phyloP scores from a whole-genome alignment of 2,888 invertebrate species.

The Harpalus rufipes region DNA sequence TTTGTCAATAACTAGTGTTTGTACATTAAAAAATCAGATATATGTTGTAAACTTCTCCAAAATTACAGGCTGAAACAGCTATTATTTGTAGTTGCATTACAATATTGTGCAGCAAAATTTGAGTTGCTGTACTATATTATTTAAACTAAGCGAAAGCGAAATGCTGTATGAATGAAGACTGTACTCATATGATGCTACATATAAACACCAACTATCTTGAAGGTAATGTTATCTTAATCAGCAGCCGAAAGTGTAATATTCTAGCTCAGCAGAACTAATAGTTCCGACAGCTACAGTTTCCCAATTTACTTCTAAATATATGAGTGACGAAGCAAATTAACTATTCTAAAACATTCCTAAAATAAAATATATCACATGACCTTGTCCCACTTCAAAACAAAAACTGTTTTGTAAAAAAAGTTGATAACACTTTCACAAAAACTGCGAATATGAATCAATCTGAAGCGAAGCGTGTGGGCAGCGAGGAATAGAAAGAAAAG shows the following conservation, averaged over 20 bases:
- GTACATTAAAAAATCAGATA: too few species aligned
- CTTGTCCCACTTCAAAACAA: constrained; percentile 61
- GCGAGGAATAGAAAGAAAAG: constrained; percentile 26
- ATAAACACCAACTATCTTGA: constrained; percentile 1
- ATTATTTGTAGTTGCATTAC: too few species aligned
- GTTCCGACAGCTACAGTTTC: constrained; percentile 40
- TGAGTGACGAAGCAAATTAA: constrained; percentile 46
- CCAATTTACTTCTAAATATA: constrained; percentile 50
- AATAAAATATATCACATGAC: constrained; percentile 60
- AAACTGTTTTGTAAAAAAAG: constrained; percentile 31
- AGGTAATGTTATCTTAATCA: constrained; percentile 15
- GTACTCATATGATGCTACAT: background rate
- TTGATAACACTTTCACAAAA: constrained; percentile 62
- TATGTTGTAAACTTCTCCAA: too few species aligned
- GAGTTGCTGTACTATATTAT: too few species aligned
- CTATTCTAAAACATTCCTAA: constrained; percentile 56
- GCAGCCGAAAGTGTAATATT: background rate
- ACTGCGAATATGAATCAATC: constrained; percentile 34
- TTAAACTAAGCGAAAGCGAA: too few species aligned
- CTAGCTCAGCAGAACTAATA: constrained; percentile 24
- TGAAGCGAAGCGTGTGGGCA: constrained; percentile 36
- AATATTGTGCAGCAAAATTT: too few species aligned
- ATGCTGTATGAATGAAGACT: too few species aligned
- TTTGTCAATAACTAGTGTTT: too few species aligned
- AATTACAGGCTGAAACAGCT: too few species aligned